phyloP scores from a whole-genome alignment of 1,140 invertebrate species.

The Magallana angulata region DNA sequence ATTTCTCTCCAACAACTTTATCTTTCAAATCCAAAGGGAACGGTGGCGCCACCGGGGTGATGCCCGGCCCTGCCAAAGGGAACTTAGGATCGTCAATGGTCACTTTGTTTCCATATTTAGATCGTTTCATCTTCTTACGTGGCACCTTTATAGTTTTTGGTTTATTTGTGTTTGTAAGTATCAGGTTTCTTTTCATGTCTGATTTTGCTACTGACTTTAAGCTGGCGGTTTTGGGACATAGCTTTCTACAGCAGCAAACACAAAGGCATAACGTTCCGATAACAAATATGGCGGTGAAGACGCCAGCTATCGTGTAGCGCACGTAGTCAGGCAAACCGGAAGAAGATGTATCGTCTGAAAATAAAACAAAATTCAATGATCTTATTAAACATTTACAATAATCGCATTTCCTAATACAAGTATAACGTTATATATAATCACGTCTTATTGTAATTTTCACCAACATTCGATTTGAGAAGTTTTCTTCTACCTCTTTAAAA shows the following conservation, averaged over 20 bases:
- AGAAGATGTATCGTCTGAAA: not conserved
- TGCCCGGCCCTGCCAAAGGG: not conserved
- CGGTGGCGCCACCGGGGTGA: not conserved
- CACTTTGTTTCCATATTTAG: conserved; percentile 8
- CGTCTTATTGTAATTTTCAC: too few species aligned
- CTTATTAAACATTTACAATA: too few species aligned
- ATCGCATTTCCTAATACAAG: too few species aligned
- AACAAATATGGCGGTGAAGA: not conserved
- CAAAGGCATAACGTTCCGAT: not conserved
- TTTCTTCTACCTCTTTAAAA: too few species aligned
- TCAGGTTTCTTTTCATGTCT: conserved; percentile 8
- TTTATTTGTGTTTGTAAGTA: not conserved
- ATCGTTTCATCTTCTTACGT: not conserved
- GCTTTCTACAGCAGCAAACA: conserved; percentile 6
- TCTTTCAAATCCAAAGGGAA: conserved; percentile 24
- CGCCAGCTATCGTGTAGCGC: not conserved
- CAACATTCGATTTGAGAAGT: too few species aligned
- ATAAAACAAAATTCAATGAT: not conserved
- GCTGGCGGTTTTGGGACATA: conserved; percentile 2
- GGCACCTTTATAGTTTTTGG: not conserved
- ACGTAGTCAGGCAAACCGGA: conserved; percentile 1
- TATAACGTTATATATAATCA: too few species aligned
- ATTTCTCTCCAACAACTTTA: not conserved
- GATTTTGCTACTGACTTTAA: not conserved
- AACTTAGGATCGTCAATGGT: not conserved